Evolutionary conservation across 2,113 vertebrate genomes (phyloP).

Genomic region (Chionomys nivalis): DNA sequence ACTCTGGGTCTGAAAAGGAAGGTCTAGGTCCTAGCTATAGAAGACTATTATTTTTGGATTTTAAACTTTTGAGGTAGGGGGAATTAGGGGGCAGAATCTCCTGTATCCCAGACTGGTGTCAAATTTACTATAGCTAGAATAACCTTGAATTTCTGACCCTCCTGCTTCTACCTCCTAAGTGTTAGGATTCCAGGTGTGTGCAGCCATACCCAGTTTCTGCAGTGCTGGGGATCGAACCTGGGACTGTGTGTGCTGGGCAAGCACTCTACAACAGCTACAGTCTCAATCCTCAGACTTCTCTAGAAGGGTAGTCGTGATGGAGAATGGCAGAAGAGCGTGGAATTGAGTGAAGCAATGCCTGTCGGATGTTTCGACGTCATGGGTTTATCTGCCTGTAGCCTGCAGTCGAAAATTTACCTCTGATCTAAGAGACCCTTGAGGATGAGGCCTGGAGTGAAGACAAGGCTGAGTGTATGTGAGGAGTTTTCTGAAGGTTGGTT

Average conservation of each 20-base stretch:
- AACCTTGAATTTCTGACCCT: neutral
- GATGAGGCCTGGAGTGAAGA: neutral
- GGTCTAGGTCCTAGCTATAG: neutral
- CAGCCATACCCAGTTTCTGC: neutral
- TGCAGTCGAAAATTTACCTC: neutral
- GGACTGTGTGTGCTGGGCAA: neutral
- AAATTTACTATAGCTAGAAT: neutral
- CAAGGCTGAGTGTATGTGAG: neutral
- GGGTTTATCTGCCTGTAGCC: too few relatives aligned
- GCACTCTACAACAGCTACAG: neutral
- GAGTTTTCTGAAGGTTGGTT: neutral
- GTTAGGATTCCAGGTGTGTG: neutral
- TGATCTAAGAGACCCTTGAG: neutral
- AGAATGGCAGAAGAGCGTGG: neutral
- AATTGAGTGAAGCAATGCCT: accelerated
- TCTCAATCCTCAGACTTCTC: neutral
- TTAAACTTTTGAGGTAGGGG: neutral
- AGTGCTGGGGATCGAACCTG: neutral
- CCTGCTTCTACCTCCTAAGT: neutral
- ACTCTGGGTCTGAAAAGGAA: neutral
- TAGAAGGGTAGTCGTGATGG: neutral
- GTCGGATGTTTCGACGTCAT: neutral
- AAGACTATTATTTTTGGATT: neutral
- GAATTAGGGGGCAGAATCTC: neutral
- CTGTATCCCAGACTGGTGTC: neutral